Evolutionary conservation across 2,113 vertebrate genomes (phyloP), one percentile per base, ranked within the genome.

Genomic region (Crotalus helleri): DNA sequence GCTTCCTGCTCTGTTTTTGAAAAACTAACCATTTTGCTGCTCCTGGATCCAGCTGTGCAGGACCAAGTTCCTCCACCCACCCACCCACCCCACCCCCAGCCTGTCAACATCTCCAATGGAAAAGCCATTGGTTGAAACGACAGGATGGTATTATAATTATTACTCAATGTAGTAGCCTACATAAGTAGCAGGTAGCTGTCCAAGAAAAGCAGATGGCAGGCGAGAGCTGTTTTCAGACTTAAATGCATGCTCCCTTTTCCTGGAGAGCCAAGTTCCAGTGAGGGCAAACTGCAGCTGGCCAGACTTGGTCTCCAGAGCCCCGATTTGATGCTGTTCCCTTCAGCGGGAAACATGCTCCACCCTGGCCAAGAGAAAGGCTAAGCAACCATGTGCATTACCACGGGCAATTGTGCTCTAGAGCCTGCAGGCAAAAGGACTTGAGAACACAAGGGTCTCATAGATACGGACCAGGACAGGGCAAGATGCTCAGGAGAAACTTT

Each of bases 81-180:
- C 94, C 13, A 17, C n/a, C n/a, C 0, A 19, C 69, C 64, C 44
- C 90, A 91, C 94, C 51, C 90, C 93, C 94, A 94, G 95, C 93
- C 94, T 94, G 94, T 95, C 94, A 95, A 44, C 94, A 87, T 94
- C 91, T 0, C 53, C 58, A 61, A 88, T 91, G 96, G 95, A 95
- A 95, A 96, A 95, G 90, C 92, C 0, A 10, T 87, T 93, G 33
- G 19, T 90, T 61, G 49, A 95, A 94, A 26, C 0, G 92, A 88
- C 0, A 51, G 93, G 96, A 95, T 92, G 94, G 95, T 94, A 91
- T 92, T 96, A 94, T 96, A 96, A 96, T 96, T 95, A 95, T 94
- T 95, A 93, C 94, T 94, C 93, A 29, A 51, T 93, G 94, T 93
- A 90, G 94, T 93, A 94, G 92, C 93, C 96, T 88, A 85, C 85